Percentiles rank a stretch among this genome's conserved stretches.
Conservation (phyloP, 2,113 vertebrate genomes). For the Lamprologus callipterus region DNA sequence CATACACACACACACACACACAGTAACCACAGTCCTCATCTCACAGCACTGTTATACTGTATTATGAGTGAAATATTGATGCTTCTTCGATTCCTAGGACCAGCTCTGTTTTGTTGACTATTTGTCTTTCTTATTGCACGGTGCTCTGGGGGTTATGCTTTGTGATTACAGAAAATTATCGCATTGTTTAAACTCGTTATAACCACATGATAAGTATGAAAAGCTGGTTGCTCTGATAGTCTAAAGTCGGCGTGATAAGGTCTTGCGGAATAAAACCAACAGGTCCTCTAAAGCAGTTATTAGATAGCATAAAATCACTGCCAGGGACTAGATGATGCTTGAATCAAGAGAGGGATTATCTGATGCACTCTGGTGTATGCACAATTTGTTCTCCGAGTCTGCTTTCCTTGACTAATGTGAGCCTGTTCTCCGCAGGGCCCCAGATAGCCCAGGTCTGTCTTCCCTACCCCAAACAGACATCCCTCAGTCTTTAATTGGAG, state of each 20-base stretch:
- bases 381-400: slow-evolving; percentile 34
- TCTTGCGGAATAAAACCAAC: neutral
- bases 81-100: neutral
- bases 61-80: neutral
- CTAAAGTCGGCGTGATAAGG: neutral
- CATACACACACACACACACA: neutral
- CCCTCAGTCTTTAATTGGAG: slow-evolving; percentile 61
- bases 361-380: slow-evolving; percentile 12
- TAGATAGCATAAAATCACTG: neutral
- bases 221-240: neutral
- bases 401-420: slow-evolving; percentile 47
- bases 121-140: neutral
- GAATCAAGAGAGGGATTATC: slow-evolving; percentile 19
- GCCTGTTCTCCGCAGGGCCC: slow-evolving; percentile 37
- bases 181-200: neutral
- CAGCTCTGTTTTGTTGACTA: neutral
- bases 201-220: neutral
- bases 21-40: neutral
- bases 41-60: neutral
- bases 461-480: slow-evolving; percentile 35
- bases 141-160: neutral
- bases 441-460: slow-evolving; percentile 31
- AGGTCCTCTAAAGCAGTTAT: neutral
- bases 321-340: neutral
- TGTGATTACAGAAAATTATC: neutral